These are phyloP conservation scores for Seriola dumerili DNA, from an alignment of 2,113 vertebrate species.

Conservation along the genomic window DNA sequence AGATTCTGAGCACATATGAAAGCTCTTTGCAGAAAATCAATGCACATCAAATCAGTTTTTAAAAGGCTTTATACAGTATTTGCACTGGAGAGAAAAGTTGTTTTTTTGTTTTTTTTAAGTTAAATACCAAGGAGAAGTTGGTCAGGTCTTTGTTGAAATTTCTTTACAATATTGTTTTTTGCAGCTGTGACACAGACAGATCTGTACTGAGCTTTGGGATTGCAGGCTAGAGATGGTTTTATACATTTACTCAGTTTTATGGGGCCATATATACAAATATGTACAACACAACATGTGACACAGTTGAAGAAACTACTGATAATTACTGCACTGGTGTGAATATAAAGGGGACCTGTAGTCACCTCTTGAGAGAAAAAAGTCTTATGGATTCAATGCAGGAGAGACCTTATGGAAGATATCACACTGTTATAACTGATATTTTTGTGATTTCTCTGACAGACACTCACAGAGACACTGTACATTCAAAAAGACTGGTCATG, in stretches of 20 bases:
- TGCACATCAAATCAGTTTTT: slow-evolving; percentile 1
- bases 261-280: neutral
- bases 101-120: neutral
- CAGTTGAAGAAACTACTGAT: neutral
- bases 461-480: slow-evolving; percentile 22
- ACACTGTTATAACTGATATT: slow-evolving; percentile 14
- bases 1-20: neutral
- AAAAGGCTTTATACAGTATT: neutral
- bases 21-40: neutral
- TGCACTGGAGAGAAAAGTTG: neutral
- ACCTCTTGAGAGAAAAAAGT: neutral
- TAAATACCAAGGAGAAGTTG: slow-evolving; percentile 11
- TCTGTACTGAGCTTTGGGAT: neutral
- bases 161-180: neutral
- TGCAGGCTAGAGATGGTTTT: neutral
- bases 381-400: neutral
- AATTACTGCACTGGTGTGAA: slow-evolving; percentile 5
- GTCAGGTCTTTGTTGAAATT: neutral
- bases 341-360: neutral
- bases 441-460: slow-evolving; percentile 14
- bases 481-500: slow-evolving; percentile 18
- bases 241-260: slow-evolving; percentile 1
- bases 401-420: slow-evolving; percentile 1
- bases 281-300: neutral
- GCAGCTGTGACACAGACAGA: neutral